phyloP scores from a whole-genome alignment of 2,888 invertebrate species.

The Vesta saturnalis region DNA sequence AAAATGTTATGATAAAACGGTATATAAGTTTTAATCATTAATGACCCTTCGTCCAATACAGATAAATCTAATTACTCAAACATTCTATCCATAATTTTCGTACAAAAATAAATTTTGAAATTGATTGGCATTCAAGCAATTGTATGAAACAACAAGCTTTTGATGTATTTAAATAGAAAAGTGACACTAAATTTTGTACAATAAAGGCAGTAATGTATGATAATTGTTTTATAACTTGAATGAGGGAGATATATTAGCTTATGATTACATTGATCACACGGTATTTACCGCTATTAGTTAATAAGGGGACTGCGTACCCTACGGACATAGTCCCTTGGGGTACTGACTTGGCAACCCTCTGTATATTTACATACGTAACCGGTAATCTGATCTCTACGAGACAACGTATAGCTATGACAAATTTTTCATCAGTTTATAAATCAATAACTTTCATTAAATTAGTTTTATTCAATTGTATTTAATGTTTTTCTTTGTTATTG shows the following conservation, averaged over 20 bases:
- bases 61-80: no score
- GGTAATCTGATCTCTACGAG: slow-evolving; percentile 46
- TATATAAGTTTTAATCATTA: no score
- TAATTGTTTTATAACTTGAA: slow-evolving; percentile 61
- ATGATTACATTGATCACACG: slow-evolving; percentile 63
- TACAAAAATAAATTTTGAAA: no score
- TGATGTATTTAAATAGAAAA: slow-evolving; percentile 14
- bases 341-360: slow-evolving; percentile 37
- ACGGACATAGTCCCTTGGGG: slow-evolving; percentile 46
- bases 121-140: no score
- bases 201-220: slow-evolving; percentile 48
- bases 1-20: no score
- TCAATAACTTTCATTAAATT: no score
- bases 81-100: no score
- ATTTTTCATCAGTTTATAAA: slow-evolving; percentile 1
- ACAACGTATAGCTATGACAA: background rate
- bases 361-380: slow-evolving; percentile 51
- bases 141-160: no score
- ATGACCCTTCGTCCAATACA: no score
- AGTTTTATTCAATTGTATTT: no score
- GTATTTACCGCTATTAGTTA: slow-evolving; percentile 64
- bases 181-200: background rate
- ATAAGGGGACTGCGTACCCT: slow-evolving; percentile 59
- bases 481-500: no score
- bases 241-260: slow-evolving; percentile 60